A percentile compares a stretch with the other conserved stretches of the same genome.
Evolutionary conservation across 2,797 vertebrate species (phyloP).

Genomic region (Sarcophilus harrisii): DNA sequence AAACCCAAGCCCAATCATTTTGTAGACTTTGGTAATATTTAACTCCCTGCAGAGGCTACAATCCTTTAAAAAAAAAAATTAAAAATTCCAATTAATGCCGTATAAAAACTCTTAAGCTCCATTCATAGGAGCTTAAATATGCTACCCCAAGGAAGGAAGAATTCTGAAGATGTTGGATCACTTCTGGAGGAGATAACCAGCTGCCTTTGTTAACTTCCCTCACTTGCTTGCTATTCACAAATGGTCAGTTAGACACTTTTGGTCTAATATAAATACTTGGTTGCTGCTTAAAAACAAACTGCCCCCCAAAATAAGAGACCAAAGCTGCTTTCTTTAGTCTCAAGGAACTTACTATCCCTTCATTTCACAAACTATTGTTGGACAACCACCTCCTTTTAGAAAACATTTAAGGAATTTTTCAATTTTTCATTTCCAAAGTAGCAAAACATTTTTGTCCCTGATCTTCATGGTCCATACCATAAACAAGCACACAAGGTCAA

Average conservation of each 20-base stretch:
- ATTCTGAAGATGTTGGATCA: slow-evolving; percentile 14
- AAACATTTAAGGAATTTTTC: slow-evolving; percentile 35
- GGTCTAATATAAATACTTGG: slow-evolving; percentile 24
- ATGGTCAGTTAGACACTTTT: slow-evolving; percentile 3
- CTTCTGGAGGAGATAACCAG: slow-evolving; percentile 40
- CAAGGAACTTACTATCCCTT: slow-evolving; percentile 55
- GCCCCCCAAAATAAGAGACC: slow-evolving; percentile 30
- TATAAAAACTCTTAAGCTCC: slow-evolving; percentile 29
- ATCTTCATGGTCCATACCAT: slow-evolving; percentile 43
- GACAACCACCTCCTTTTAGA: background rate
- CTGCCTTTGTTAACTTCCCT: slow-evolving; percentile 52
- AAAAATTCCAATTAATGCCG: background rate
- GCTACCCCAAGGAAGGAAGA: slow-evolving; percentile 8
- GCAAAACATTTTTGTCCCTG: slow-evolving; percentile 47
- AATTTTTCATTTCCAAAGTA: slow-evolving; percentile 39
- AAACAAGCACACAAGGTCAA: slow-evolving; percentile 46
- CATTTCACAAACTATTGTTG: slow-evolving; percentile 47
- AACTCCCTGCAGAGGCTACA: slow-evolving; percentile 45
- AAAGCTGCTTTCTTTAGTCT: slow-evolving; percentile 53
- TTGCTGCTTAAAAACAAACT: slow-evolving; percentile 43
- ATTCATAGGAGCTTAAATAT: slow-evolving; percentile 40
- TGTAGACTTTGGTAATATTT: slow-evolving; percentile 63
- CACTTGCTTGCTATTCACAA: slow-evolving; percentile 27
- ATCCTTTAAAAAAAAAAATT: background rate
- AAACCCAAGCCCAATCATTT: slow-evolving; percentile 41